phyloP scores from a whole-genome alignment of 2,888 invertebrate species.

The Anaspis maculata region DNA sequence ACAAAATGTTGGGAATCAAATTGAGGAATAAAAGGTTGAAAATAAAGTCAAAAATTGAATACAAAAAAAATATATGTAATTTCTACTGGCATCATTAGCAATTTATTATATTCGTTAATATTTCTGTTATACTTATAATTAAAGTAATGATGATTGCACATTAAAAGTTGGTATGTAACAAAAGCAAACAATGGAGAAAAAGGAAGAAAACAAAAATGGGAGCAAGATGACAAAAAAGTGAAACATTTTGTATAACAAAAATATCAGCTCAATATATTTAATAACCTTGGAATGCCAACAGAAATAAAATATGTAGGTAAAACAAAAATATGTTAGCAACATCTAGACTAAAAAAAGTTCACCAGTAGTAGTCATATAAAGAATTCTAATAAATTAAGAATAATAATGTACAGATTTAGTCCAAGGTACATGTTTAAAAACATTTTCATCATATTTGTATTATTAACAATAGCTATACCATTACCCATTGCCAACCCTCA shows the following conservation, averaged over 20 bases:
- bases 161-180: too few species aligned
- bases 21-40: constrained; percentile 4
- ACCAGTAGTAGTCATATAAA: constrained; percentile 26
- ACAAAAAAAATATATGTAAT: constrained; percentile 36
- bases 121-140: constrained; percentile 33
- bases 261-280: too few species aligned
- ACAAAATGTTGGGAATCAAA: too few species aligned
- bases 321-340: constrained; percentile 31
- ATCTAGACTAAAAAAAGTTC: constrained; percentile 28
- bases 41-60: too few species aligned
- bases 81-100: constrained; percentile 34
- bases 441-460: constrained; percentile 27
- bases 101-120: constrained; percentile 30
- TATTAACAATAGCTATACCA: constrained; percentile 29
- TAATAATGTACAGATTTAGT: constrained; percentile 30
- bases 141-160: too few species aligned
- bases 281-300: constrained; percentile 31
- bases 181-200: too few species aligned
- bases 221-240: too few species aligned
- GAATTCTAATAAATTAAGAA: constrained; percentile 32
- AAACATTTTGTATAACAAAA: too few species aligned
- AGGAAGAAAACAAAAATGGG: too few species aligned
- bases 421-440: constrained; percentile 32
- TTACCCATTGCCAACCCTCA: constrained; percentile 33
- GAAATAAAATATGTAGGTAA: constrained; percentile 32